phyloP scores from a whole-genome alignment of 2,888 invertebrate species.

The Oscheius sp. region DNA sequence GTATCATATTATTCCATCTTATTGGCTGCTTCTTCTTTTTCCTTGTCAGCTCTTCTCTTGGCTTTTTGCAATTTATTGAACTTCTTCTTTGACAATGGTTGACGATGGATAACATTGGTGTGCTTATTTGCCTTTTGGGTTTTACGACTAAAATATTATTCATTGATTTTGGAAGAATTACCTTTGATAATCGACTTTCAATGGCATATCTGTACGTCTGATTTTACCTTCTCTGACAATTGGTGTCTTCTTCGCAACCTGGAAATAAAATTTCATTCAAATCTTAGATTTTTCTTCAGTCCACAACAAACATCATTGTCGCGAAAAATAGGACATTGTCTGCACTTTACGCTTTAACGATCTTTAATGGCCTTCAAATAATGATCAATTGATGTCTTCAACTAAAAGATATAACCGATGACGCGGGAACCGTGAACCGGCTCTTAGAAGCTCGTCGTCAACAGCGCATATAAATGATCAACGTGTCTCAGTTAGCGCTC shows the following conservation, averaged over 20 bases:
- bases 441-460: too few relatives aligned
- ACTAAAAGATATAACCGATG: too few relatives aligned
- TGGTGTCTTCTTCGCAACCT: constrained; percentile 5
- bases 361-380: too few relatives aligned
- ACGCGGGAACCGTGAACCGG: too few relatives aligned
- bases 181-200: constrained; percentile 15
- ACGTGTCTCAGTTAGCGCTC: too few relatives aligned
- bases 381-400: too few relatives aligned
- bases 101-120: constrained; percentile 11
- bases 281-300: not conserved
- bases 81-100: constrained; percentile 33
- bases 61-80: constrained; percentile 25
- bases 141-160: not conserved
- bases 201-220: constrained; percentile 12
- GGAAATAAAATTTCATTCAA: constrained; percentile 1
- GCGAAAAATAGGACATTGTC: not conserved
- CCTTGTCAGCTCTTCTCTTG: constrained; percentile 1
- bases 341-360: too few relatives aligned
- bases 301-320: too few relatives aligned
- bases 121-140: constrained; percentile 15
- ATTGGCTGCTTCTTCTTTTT: constrained; percentile 1
- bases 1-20: constrained; percentile 18
- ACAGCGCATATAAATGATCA: too few relatives aligned
- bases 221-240: constrained; percentile 3
- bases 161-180: not conserved